A percentile compares a stretch with the other conserved stretches of the same genome.
phyloP scores from a whole-genome alignment of 2,888 invertebrate genomes.

The Cheilosia pagana region DNA sequence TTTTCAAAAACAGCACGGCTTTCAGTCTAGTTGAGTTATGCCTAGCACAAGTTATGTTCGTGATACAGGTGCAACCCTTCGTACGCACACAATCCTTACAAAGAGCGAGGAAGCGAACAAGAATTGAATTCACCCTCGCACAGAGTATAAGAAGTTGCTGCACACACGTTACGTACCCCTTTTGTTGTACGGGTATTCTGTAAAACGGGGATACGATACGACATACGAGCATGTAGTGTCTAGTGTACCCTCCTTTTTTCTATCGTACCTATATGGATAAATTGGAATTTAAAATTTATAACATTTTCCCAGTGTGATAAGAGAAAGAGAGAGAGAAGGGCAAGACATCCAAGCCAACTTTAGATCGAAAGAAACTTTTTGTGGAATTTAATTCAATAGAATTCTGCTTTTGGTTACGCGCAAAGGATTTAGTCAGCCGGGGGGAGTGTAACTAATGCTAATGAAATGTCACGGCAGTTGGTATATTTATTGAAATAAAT shows the following conservation, averaged over 20 bases:
- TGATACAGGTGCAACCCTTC: slow-evolving; percentile 74
- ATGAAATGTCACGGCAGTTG: slow-evolving; percentile 40
- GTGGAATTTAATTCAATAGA: slow-evolving; percentile 71
- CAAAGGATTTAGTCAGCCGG: slow-evolving; percentile 28
- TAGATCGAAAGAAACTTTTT: slow-evolving; percentile 49
- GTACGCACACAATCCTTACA: slow-evolving; percentile 34
- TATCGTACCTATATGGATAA: slow-evolving; percentile 70
- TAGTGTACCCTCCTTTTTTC: slow-evolving; percentile 40
- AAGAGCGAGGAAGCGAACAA: slow-evolving; percentile 18
- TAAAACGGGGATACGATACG: slow-evolving; percentile 16
- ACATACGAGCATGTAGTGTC: slow-evolving; percentile 16
- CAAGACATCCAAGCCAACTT: not conserved
- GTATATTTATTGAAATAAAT: slow-evolving; percentile 22
- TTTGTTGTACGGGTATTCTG: slow-evolving; percentile 41
- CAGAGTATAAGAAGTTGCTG: slow-evolving; percentile 40
- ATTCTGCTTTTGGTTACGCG: slow-evolving; percentile 61
- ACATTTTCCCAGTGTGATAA: slow-evolving; percentile 51
- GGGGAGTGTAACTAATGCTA: slow-evolving; percentile 34
- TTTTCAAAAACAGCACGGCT: slow-evolving; percentile 53
- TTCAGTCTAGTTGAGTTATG: slow-evolving; percentile 64
- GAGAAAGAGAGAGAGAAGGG: slow-evolving; percentile 21
- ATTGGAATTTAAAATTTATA: slow-evolving; percentile 75
- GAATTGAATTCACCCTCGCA: slow-evolving; percentile 62
- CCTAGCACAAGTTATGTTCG: slow-evolving; percentile 70
- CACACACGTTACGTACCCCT: slow-evolving; percentile 52